Evolutionary conservation across 1,140 invertebrate species (phyloP), one percentile per base, ranked within the genome.

Genomic region (Popillia japonica): DNA sequence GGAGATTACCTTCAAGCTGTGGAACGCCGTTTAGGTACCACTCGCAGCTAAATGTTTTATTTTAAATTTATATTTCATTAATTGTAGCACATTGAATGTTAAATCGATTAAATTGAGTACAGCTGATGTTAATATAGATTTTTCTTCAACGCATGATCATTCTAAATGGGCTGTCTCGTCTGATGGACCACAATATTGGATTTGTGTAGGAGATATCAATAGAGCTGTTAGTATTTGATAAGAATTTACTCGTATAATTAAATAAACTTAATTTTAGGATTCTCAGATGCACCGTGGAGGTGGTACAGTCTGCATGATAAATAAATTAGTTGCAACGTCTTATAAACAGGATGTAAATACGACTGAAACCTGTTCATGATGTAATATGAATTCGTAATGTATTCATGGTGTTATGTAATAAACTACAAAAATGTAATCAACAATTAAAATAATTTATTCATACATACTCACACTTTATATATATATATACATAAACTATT

Each of bases 201-300:
- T 93, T 77, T 99, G 97, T 85, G 91, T 98, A 14, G 96, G 95
- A 11, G 97, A 98, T 85, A 96, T 98, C 22, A 99, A 99, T 86
- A 90, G 97, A 90, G 93, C 94, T 86, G 94, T 96, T 87, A 89
- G 87, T 48, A 48, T 68, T 68, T n/a, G n/a, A n/a, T n/a, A n/a
- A n/a, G n/a, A n/a, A n/a, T n/a, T n/a, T n/a, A n/a, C n/a, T n/a
- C n/a, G n/a, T n/a, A n/a, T n/a, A n/a, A n/a, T n/a, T n/a, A n/a
- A n/a, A 40, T 61, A 75, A 14, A 72, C 23, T 41, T 40, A 27
- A 44, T 90, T 90, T 8, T 86, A 94, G 92, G 84, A 90, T 80
- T 90, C 91, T 9, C 96, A 98, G 88, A 90, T 92, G 77, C 86
- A 89, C 0, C 89, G 96, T 79, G 95, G 94, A 0, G 96, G 96